phyloP scores from a whole-genome alignment of 2,113 vertebrate species.

The Pagrus major region DNA sequence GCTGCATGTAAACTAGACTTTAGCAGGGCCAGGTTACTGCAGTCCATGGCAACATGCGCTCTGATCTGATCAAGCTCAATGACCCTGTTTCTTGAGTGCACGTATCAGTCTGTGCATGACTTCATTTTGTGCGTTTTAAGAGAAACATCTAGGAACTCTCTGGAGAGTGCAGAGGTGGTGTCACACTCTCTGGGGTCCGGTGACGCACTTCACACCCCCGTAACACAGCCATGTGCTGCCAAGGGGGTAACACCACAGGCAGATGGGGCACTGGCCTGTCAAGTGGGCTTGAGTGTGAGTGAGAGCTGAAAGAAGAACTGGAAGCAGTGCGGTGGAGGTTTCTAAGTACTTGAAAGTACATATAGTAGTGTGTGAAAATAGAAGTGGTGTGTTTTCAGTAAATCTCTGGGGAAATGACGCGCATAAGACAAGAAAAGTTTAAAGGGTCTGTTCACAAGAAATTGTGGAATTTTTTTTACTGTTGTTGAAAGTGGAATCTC shows the following conservation, averaged over 20 bases:
- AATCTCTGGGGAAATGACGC: slow-evolving; percentile 2
- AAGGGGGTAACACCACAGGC: slow-evolving; percentile 33
- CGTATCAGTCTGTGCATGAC: slow-evolving; percentile 15
- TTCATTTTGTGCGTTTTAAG: slow-evolving; percentile 4
- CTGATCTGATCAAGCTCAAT: slow-evolving; percentile 43
- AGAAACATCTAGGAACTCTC: slow-evolving; percentile 39
- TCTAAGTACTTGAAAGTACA: slow-evolving; percentile 34
- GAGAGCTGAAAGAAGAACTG: slow-evolving; percentile 52
- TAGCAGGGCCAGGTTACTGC: slow-evolving; percentile 39
- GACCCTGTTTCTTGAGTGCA: slow-evolving; percentile 35
- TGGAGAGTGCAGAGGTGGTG: slow-evolving; percentile 8
- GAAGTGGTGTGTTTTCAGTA: not conserved
- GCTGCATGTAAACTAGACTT: slow-evolving; percentile 42
- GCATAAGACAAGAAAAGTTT: not conserved
- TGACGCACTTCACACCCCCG: slow-evolving; percentile 73
- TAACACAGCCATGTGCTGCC: slow-evolving; percentile 29
- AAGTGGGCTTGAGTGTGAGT: slow-evolving; percentile 36
- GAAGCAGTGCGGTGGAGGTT: slow-evolving; percentile 29
- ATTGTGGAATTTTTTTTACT: not conserved
- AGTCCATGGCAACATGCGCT: slow-evolving; percentile 34
- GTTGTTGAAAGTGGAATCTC: no score
- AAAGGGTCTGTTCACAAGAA: not conserved
- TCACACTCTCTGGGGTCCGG: slow-evolving; percentile 41
- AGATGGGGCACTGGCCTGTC: slow-evolving; percentile 8
- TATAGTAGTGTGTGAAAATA: not conserved